Percentiles rank a stretch among this genome's conserved stretches.
phyloP scores from a whole-genome alignment of 2,888 invertebrate genomes.

The Hydroisotoma schaefferi region DNA sequence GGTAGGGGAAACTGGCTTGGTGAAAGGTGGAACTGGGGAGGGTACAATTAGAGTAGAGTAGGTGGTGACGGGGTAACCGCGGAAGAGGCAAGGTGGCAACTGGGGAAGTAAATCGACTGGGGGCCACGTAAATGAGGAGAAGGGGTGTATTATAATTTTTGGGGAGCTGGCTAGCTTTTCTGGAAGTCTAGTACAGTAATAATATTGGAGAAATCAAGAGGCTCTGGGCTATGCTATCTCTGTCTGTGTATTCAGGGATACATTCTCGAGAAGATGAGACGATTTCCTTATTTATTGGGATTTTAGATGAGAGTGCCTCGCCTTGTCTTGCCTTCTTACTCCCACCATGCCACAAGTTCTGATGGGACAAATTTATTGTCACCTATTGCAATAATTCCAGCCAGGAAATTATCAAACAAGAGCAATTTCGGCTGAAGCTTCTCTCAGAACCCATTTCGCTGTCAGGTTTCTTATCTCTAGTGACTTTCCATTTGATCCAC shows the following conservation, averaged over 20 bases:
- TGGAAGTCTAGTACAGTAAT: too few relatives aligned
- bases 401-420: conserved; percentile 39
- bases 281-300: conserved; percentile 46
- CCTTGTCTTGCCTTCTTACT: background rate
- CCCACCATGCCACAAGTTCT: conserved; percentile 32
- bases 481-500: background rate
- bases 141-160: too few relatives aligned
- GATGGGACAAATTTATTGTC: conserved; percentile 42
- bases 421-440: conserved; percentile 32
- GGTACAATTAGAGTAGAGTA: background rate
- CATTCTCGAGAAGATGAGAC: conserved; percentile 27
- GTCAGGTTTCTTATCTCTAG: conserved; percentile 1
- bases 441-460: conserved; percentile 8
- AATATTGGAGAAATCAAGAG: too few relatives aligned
- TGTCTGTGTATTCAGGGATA: background rate
- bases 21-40: background rate
- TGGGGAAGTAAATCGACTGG: too few relatives aligned
- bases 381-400: conserved; percentile 38
- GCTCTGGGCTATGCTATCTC: background rate
- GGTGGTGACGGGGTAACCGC: too few relatives aligned
- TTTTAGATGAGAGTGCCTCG: conserved; percentile 7
- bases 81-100: too few relatives aligned
- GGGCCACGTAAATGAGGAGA: too few relatives aligned
- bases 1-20: too few relatives aligned
- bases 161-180: too few relatives aligned